These are phyloP conservation scores for Ceriagrion tenellum DNA, from an alignment of 2,888 invertebrate genomes.

Conservation along the genomic window DNA sequence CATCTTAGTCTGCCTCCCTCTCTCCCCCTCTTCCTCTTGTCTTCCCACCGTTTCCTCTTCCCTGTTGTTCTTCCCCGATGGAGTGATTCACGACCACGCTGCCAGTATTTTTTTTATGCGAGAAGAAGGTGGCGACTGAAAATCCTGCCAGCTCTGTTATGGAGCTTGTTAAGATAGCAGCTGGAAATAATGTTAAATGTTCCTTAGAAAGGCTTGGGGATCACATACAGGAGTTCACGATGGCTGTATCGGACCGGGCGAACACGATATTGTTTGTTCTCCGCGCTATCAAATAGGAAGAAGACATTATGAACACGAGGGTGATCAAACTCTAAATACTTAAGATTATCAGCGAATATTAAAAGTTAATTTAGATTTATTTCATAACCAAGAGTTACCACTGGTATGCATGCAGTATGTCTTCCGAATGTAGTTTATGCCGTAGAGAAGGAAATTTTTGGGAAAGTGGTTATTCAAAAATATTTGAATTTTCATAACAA, in stretches of 20 bases:
- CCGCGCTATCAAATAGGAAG: too few relatives aligned
- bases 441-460: too few relatives aligned
- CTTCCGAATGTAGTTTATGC: too few relatives aligned
- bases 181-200: constrained; percentile 6
- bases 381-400: too few relatives aligned
- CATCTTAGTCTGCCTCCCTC: constrained; percentile 68
- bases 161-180: constrained; percentile 51
- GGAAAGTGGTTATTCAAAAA: too few relatives aligned
- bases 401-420: too few relatives aligned
- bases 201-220: neutral
- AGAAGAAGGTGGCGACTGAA: constrained; percentile 41
- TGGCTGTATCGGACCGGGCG: neutral
- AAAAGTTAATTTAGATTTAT: too few relatives aligned
- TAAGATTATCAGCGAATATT: too few relatives aligned
- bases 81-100: constrained; percentile 28
- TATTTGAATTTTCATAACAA: too few relatives aligned
- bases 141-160: constrained; percentile 51
- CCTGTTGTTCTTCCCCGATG: constrained; percentile 41
- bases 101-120: constrained; percentile 22
- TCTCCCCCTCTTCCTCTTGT: constrained; percentile 70
- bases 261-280: neutral
- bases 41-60: constrained; percentile 61
- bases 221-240: neutral
- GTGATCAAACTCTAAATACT: too few relatives aligned
- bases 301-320: too few relatives aligned